Evolutionary conservation across 2,797 vertebrate genomes (phyloP), one percentile per base, ranked within the genome.

Genomic region (Melanotaenia maccullochi): DNA sequence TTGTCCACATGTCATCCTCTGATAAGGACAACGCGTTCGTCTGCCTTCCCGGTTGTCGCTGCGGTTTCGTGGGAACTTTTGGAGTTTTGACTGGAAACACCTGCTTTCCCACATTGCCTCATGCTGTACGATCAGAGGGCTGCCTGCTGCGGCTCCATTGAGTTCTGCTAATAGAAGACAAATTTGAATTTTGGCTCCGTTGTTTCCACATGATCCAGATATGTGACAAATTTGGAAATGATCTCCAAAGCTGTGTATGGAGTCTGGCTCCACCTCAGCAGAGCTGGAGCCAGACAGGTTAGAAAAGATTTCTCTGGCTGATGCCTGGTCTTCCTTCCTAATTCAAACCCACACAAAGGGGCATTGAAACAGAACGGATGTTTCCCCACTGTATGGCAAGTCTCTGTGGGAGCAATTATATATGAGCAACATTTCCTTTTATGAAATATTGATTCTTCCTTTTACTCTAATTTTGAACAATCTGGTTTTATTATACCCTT

Each of bases 361-460:
- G 60, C 44, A n/a, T 14, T 60, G 47, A 54, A 85, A 69, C 58
- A 68, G 61, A 81, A 64, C 13, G 20, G 65, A 73, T 63, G 64
- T 58, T 66, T 71, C 68, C 76, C 38, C 40, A 69, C 77, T 78
- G 49, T 65, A 73, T 33, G 65, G 33, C 57, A 69, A 85, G 51
- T 87, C 82, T 89, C 87, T 58, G 16, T 56, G 83, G 81, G 84
- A 87, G 86, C 81, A 86, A 86, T 89, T 88, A 89, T 68, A 56
- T 40, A 75, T 59, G 68, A 73, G 66, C 65, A 78, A 35, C 70
- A 60, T 79, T 73, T 30, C 70, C 57, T 76, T 55, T 83, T 77
- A 69, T 88, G 68, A 88, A 89, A 90, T 81, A 89, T 87, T 71
- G 49, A 90, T 86, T 81, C 6, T 30, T 55, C 24, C 68, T 66